Evolutionary conservation across 2,113 vertebrate genomes (phyloP), one percentile per base, ranked within the genome.

Genomic region (Dromas ardeola): DNA sequence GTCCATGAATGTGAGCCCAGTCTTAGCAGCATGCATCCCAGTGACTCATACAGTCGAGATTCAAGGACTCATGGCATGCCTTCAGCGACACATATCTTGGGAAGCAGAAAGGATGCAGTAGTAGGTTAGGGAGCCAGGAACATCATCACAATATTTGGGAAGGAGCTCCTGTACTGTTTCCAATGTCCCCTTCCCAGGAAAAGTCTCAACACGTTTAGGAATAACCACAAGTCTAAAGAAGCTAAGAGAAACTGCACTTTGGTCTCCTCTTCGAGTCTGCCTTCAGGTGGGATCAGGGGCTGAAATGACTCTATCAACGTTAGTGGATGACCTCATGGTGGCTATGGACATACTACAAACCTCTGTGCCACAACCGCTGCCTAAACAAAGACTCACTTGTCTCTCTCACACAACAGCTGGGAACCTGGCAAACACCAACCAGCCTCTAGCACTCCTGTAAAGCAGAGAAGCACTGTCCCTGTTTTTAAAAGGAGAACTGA

Each of bases 1-100:
- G 40, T 76, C 90, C 90, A 80, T 7, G 32, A 95, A 94, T 80
- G 65, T 67, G 69, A 96, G 80, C 30, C 73, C 62, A 83, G 93
- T 93, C 69, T 94, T 70, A 95, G 36, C 43, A 81, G 88, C 58
- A 70, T 45, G 70, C 59, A 79, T 90, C 45, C 56, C 61, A 83
- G 65, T 81, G 67, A 94, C 82, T 92, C 59, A 93, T 36, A 50
- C 2, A 4, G 58, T 65, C 1, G 4, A 78, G 52, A 72, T 38
- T 72, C 83, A 94, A 84, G 49, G 88, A 95, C 65, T 78, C 47
- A 23, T 23, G 56, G 70, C 61, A 40, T 49, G n/a, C 65, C 62
- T 87, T 87, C 78, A 72, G 88, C 58, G 34, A 72, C 73, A 36
- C 66, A 43, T 22, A 88, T 59, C 55, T 42, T n/a, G 22, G 61